Evolutionary conservation across 2,888 invertebrate genomes (phyloP), one percentile per base, ranked within the genome.

Genomic region (Artemia sp.): DNA sequence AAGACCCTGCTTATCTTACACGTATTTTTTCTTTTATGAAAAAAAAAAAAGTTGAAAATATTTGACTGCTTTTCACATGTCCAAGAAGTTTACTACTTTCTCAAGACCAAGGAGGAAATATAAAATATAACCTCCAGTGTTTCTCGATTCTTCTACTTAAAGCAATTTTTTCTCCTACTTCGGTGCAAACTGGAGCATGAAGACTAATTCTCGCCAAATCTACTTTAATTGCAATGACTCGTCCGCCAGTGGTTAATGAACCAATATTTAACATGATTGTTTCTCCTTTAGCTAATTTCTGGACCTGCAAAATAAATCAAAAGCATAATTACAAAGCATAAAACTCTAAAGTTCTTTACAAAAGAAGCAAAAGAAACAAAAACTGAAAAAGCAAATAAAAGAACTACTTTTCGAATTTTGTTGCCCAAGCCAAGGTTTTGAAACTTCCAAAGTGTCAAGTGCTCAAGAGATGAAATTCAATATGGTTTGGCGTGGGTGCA

Each of bases 81-180:
- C 1, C 38, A 38, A 38, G 6, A 38, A 38, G 38, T 6, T 1
- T 6, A 38, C 38, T 38, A 38, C 5, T 38, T 38, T 38, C 38
- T 38, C 38, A 38, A 38, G 38, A 38, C 5, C 38, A 38, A 38
- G 3, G 38, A 38, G 38, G 38, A 38, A 38, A 38, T 38, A n/a
- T 52, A 58, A 51, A 19, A 19, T 76, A 80, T 80, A 79, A 89
- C 89, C 98, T 88, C 98, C 98, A 98, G 83, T 99, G 97, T 79
- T 97, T 97, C 77, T 98, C 98, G 66, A 99, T 94, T 81, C 97
- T 86, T 78, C 98, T 85, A 78, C 95, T 96, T 67, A 98, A 84
- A n/a, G 98, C 98, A 76, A 98, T 97, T 79, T 98, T 99, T 80
- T 99, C 98, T 69, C 94, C 94, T 72, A 92, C 87, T 81, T 98